Evolutionary conservation across 2,797 vertebrate species (phyloP).

Genomic region (Hemitrygon akajei): DNA sequence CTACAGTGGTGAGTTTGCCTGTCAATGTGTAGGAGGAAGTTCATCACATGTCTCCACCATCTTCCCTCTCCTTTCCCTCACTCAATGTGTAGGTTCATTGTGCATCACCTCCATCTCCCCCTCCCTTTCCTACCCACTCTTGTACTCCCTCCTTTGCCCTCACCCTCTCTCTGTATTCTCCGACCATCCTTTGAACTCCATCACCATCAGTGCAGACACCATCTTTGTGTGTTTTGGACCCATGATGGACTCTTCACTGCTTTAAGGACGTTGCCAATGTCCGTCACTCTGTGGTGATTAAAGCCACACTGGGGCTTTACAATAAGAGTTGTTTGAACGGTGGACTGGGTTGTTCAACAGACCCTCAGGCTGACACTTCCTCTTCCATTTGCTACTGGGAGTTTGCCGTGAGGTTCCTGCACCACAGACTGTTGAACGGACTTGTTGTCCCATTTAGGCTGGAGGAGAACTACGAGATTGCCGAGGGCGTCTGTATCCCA

Average conservation of each 20-base stretch:
- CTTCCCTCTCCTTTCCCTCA: not conserved
- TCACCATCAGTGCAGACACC: conserved; percentile 60
- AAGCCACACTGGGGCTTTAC: not conserved
- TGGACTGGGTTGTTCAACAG: not conserved
- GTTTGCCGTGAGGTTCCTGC: not conserved
- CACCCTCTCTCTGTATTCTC: not conserved
- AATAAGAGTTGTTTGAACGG: not conserved
- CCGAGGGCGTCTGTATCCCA: conserved; percentile 95
- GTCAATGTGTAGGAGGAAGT: not conserved
- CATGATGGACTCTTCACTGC: not conserved
- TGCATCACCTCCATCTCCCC: too few relatives aligned
- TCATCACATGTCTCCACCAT: not conserved
- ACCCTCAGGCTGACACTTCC: too few relatives aligned
- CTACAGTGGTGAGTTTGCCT: conserved; percentile 80
- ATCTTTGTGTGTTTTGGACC: conserved; percentile 48
- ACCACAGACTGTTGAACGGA: not conserved
- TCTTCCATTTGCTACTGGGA: too few relatives aligned
- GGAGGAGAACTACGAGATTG: conserved; percentile 98
- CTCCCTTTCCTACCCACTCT: not conserved
- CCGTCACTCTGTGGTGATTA: not conserved
- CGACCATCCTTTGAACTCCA: conserved; percentile 39
- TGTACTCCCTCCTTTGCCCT: not conserved
- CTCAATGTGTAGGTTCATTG: not conserved
- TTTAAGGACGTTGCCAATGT: not conserved
- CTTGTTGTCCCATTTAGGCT: conserved; percentile 62